phyloP scores from a whole-genome alignment of 2,888 invertebrate genomes.

The Nysson spinosus region DNA sequence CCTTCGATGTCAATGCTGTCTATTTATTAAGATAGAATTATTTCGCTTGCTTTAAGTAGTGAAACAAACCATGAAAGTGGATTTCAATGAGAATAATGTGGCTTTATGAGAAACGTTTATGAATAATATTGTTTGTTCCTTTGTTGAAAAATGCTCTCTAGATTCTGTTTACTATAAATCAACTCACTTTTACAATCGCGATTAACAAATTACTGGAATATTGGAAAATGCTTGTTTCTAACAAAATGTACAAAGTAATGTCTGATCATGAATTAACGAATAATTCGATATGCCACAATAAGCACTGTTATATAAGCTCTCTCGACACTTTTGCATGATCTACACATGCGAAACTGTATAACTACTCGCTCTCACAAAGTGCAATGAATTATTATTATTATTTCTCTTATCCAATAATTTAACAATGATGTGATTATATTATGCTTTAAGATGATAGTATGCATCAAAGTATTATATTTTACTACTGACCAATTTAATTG shows the following conservation, averaged over 20 bases:
- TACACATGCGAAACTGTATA: constrained; percentile 13
- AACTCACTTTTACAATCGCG: no score
- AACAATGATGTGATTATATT: constrained; percentile 56
- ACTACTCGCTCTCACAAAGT: constrained; percentile 38
- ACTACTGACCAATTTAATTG: constrained; percentile 43
- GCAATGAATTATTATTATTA: constrained; percentile 49
- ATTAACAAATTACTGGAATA: no score
- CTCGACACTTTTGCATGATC: constrained; percentile 21
- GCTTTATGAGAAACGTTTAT: no score
- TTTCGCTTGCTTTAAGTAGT: constrained; percentile 4
- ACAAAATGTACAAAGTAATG: no score
- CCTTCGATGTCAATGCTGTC: background rate
- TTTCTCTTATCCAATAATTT: constrained; percentile 46
- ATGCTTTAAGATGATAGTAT: constrained; percentile 52
- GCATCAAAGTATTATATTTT: constrained; percentile 48
- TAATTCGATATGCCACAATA: no score
- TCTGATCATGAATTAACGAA: no score
- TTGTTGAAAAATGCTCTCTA: constrained; percentile 42
- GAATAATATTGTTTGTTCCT: no score
- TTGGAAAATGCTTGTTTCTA: constrained; percentile 25
- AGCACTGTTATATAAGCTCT: constrained; percentile 12
- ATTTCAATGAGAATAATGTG: no score
- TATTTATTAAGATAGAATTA: background rate
- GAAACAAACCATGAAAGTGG: constrained; percentile 12
- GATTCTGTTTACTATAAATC: no score